Evolutionary conservation across 1,140 invertebrate species (phyloP).

Genomic region (Ceratina australensis): DNA sequence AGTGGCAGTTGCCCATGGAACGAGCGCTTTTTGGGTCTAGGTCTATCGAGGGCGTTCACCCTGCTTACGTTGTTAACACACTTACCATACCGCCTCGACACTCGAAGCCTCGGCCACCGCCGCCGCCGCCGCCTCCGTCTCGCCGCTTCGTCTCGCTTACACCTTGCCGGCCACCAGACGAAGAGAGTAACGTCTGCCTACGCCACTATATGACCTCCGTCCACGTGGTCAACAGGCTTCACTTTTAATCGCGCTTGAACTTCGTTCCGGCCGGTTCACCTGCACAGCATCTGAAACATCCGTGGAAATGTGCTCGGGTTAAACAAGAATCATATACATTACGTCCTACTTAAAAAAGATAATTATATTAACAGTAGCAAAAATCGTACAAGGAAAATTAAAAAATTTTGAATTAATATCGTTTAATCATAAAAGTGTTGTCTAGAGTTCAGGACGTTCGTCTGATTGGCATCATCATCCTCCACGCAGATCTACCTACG

Average conservation of each 20-base stretch:
- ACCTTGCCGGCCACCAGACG: slow-evolving; percentile 33
- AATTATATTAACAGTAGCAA: too few relatives aligned
- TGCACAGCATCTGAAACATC: slow-evolving; percentile 1
- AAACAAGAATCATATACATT: too few relatives aligned
- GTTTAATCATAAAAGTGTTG: too few relatives aligned
- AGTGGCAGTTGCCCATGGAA: slow-evolving; percentile 63
- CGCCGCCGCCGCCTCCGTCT: neutral
- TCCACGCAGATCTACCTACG: slow-evolving; percentile 6
- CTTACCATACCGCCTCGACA: slow-evolving; percentile 61
- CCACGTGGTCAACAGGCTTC: slow-evolving; percentile 62
- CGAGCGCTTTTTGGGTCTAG: slow-evolving; percentile 75
- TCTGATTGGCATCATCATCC: slow-evolving; percentile 21
- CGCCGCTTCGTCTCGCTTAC: slow-evolving; percentile 18
- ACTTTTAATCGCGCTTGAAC: slow-evolving; percentile 57
- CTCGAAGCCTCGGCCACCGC: slow-evolving; percentile 24
- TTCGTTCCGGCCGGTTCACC: neutral
- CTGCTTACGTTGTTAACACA: slow-evolving; percentile 70
- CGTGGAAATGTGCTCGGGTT: too few relatives aligned
- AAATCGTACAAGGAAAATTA: too few relatives aligned
- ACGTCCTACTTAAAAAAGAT: too few relatives aligned
- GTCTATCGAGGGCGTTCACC: slow-evolving; percentile 74
- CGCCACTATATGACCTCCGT: slow-evolving; percentile 53
- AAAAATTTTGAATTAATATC: too few relatives aligned
- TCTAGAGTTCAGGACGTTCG: slow-evolving; percentile 23
- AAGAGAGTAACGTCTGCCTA: slow-evolving; percentile 59